phyloP scores from a whole-genome alignment of 2,888 invertebrate genomes.

The Carcina quercana region DNA sequence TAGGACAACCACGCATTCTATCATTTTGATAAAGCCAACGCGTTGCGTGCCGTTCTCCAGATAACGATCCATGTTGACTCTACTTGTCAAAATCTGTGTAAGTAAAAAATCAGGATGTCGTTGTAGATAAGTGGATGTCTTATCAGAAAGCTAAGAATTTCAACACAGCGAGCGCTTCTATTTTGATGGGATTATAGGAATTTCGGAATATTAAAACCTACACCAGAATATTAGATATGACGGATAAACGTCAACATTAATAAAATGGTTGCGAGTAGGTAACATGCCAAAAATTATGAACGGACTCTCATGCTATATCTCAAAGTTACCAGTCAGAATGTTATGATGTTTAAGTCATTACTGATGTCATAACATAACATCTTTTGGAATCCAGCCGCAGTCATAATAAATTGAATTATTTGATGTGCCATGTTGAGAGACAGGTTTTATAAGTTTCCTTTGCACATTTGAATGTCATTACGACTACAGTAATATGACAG shows the following conservation, averaged over 20 bases:
- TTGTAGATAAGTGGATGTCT: constrained; percentile 35
- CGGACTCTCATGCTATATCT: constrained; percentile 17
- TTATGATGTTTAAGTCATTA: constrained; percentile 15
- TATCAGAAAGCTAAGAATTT: constrained; percentile 31
- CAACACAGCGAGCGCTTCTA: constrained; percentile 17
- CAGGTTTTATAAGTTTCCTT: constrained; percentile 20
- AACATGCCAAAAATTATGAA: constrained; percentile 21
- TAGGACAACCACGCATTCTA: constrained; percentile 30
- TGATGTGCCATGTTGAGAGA: constrained; percentile 13
- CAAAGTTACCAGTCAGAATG: constrained; percentile 4
- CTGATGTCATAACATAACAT: constrained; percentile 25
- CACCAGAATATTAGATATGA: neutral
- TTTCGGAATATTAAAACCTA: constrained; percentile 9
- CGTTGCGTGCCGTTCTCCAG: constrained; percentile 37
- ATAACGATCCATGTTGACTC: constrained; percentile 55
- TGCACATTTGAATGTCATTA: no score
- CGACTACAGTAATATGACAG: no score
- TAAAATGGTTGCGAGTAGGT: constrained; percentile 4
- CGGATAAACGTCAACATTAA: constrained; percentile 4
- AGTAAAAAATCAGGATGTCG: constrained; percentile 58
- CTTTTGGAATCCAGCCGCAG: constrained; percentile 18
- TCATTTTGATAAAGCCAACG: constrained; percentile 47
- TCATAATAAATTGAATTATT: constrained; percentile 22
- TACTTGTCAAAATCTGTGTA: constrained; percentile 45
- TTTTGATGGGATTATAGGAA: constrained; percentile 17